Conservation (phyloP, 2,797 vertebrate species). For the Myotis daubentonii region DNA sequence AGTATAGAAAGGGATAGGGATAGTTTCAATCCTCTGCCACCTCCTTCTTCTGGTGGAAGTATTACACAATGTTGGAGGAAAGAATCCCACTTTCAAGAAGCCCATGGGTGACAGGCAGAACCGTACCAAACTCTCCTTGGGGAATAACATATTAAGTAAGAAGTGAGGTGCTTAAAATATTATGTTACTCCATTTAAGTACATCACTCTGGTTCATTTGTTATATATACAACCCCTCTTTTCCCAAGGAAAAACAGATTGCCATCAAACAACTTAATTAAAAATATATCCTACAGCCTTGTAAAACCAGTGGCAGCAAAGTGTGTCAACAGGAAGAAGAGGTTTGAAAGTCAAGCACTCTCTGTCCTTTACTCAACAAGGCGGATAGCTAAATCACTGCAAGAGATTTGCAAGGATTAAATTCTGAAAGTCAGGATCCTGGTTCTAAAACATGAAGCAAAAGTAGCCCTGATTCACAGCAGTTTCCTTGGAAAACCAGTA, state of each 20-base stretch:
- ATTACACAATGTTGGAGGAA: neutral
- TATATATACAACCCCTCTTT: neutral
- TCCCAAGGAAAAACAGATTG: slow-evolving; percentile 42
- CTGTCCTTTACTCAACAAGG: neutral
- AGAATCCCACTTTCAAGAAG: slow-evolving; percentile 22
- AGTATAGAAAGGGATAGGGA: neutral
- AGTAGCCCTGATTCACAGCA: neutral
- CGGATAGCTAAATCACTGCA: neutral
- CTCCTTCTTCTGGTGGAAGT: neutral
- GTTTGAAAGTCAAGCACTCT: neutral
- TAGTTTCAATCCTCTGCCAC: slow-evolving; percentile 9
- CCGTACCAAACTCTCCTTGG: neutral
- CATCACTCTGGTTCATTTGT: neutral
- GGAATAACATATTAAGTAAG: slow-evolving; percentile 42
- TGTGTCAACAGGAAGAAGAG: neutral
- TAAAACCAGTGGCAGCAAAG: slow-evolving; percentile 10
- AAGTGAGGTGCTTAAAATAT: slow-evolving; percentile 35
- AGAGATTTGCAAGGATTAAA: slow-evolving; percentile 25
- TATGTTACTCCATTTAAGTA: neutral
- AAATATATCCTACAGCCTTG: neutral
- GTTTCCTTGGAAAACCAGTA: neutral
- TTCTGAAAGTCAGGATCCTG: neutral
- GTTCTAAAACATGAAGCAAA: slow-evolving; percentile 2
- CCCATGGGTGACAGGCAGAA: neutral
- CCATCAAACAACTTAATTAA: neutral